A percentile compares a stretch with the other conserved stretches of the same genome.
Conservation (phyloP, 2,113 vertebrate species). For the Gallinago undulata region DNA sequence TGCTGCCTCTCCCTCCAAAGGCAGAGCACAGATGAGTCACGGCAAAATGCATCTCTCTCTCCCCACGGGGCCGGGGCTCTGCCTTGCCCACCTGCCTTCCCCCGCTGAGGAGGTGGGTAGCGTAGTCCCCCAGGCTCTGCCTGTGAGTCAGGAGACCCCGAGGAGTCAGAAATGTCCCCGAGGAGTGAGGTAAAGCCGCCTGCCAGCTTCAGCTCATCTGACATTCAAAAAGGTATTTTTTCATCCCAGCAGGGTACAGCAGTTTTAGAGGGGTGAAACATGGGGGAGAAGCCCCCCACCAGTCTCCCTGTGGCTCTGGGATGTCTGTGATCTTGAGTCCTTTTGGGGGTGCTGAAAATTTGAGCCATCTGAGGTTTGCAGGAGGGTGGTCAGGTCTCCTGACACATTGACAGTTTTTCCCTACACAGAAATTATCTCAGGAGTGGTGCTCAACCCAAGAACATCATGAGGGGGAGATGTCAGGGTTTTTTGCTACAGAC, state of each 20-base stretch:
- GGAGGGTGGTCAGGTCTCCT: neutral
- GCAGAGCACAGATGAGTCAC: constrained; percentile 42
- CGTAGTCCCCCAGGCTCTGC: neutral
- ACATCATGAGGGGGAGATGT: neutral
- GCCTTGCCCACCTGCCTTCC: constrained; percentile 42
- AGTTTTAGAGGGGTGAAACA: fast-evolving
- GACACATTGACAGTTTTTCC: neutral
- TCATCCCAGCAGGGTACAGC: neutral
- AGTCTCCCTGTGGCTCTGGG: neutral
- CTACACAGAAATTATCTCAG: neutral
- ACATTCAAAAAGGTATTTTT: neutral
- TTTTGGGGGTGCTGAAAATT: neutral
- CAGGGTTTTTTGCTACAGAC: neutral
- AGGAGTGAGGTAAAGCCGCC: neutral
- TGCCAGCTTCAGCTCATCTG: neutral
- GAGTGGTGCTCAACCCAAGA: neutral
- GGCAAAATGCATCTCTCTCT: neutral
- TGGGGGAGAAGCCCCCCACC: neutral
- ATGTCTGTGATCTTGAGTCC: fast-evolving
- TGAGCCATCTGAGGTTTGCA: neutral
- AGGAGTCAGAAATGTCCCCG: neutral
- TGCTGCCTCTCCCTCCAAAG: constrained; percentile 14
- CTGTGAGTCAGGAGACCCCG: constrained; percentile 20
- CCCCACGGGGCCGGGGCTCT: neutral
- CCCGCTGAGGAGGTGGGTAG: neutral